These are phyloP conservation scores for Limnephilus marmoratus DNA, from an alignment of 2,888 invertebrate genomes.

Conservation along the genomic window DNA sequence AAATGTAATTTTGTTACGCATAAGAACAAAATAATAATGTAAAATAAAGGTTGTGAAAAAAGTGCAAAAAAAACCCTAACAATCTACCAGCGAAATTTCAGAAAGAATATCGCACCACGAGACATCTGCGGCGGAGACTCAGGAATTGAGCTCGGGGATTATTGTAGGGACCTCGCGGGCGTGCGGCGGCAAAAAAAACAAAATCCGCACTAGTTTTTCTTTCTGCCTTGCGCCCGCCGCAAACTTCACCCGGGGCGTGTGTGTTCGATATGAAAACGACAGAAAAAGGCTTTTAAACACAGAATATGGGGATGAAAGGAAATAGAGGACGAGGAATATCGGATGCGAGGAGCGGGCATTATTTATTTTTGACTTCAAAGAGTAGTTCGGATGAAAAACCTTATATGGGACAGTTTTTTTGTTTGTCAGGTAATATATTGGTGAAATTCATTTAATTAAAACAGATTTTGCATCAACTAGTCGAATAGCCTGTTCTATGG, in stretches of 20 bases:
- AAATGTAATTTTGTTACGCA: neutral
- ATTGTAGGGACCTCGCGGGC: constrained; percentile 24
- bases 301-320: constrained; percentile 38
- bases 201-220: constrained; percentile 52
- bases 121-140: neutral
- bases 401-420: neutral
- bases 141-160: constrained; percentile 18
- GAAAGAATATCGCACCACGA: neutral
- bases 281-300: constrained; percentile 58
- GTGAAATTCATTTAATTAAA: neutral
- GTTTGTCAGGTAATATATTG: neutral
- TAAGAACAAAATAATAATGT: neutral
- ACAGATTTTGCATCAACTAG: neutral
- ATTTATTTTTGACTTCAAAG: neutral
- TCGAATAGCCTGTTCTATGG: neutral
- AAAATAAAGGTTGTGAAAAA: neutral
- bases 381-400: neutral
- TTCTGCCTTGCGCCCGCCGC: constrained; percentile 53
- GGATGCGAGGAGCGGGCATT: neutral
- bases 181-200: constrained; percentile 8
- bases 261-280: constrained; percentile 57
- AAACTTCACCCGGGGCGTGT: constrained; percentile 40
- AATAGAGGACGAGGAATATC: constrained; percentile 2
- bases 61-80: neutral
- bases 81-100: neutral